Percentiles rank a stretch among this genome's conserved stretches.
phyloP scores from a whole-genome alignment of 2,797 vertebrate genomes.

The Megalops cyprinoides region DNA sequence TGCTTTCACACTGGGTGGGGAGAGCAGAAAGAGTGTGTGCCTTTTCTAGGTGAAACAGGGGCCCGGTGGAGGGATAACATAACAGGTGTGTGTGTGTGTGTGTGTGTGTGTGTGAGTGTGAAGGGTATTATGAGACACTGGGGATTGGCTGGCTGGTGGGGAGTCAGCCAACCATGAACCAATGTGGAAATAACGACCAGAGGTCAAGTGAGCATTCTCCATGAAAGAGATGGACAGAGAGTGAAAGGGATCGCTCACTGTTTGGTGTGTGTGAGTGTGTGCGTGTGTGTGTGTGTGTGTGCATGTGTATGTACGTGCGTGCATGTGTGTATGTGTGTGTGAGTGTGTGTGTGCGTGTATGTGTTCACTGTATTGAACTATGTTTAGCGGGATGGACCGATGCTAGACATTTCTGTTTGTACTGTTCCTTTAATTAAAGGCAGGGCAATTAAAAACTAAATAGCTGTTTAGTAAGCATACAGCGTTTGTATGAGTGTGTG shows the following conservation, averaged over 20 bases:
- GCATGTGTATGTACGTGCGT: neutral
- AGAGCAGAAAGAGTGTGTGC: neutral
- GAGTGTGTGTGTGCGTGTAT: conserved; percentile 17
- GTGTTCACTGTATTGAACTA: neutral
- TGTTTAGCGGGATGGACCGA: neutral
- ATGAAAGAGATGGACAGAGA: neutral
- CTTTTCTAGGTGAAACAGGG: neutral
- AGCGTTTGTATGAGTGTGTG: conserved; percentile 14
- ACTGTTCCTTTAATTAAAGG: neutral
- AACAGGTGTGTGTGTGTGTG: neutral
- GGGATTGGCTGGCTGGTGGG: conserved; percentile 1
- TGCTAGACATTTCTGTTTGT: neutral
- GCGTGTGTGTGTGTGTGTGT: neutral
- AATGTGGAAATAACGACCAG: conserved; percentile 38
- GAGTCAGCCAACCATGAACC: conserved; percentile 29
- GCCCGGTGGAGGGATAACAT: neutral
- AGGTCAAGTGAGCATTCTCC: conserved; percentile 33
- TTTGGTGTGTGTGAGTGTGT: neutral
- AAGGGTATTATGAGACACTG: neutral
- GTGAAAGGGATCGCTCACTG: neutral
- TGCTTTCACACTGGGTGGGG: neutral
- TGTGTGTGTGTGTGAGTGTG: neutral
- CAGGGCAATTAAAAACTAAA: neutral
- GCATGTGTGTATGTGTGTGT: neutral
- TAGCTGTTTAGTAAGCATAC: neutral